Evolutionary conservation across 2,113 vertebrate genomes (phyloP), one percentile per base, ranked within the genome.

Genomic region (Dicentrarchus labrax): DNA sequence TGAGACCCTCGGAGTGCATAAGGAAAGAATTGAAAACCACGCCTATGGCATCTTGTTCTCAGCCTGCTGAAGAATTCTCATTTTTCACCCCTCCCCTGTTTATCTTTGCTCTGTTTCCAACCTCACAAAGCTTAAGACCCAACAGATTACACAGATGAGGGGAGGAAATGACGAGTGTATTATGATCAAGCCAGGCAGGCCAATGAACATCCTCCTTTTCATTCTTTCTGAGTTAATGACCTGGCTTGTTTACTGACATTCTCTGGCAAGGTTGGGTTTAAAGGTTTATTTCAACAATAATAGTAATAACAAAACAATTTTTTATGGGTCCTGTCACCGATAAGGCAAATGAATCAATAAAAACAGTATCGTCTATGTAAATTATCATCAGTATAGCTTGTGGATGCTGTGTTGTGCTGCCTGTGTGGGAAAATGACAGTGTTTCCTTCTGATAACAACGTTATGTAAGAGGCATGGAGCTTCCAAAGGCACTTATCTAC

Each of bases 361-460:
- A 59, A 74, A 16, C 9, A 48, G 39, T 70, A 57, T 11, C 48
- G 24, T 38, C 56, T 50, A 2, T 53, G 19, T 17, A 56, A 6
- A 45, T 19, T 21, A 53, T 62, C 9, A 56, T 70, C 47, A 51
- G 30, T 4, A 5, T 24, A 30, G 39, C 2, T 11, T 65, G 24
- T 17, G 24, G 9, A 50, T 15, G 30, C 30, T 30, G 30, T 30
- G 30, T 30, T 2, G 30, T 30, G 30, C 30, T 30, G 39, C 38
- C 39, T 4, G n/a, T 22, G 21, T 17, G 51, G 48, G 21, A 57
- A 30, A 77, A n/a, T 38, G 43, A 59, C 38, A 66, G 50, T 78
- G 80, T 88, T 93, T 90, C 80, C 85, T 78, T 51, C 54, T 69
- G 85, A 89, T 77, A 85, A 85, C 53, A 72, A 1, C 53, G 80